These are phyloP conservation scores for Periophthalmodon schlosseri DNA, from an alignment of 2,113 vertebrate genomes.

Conservation along the genomic window DNA sequence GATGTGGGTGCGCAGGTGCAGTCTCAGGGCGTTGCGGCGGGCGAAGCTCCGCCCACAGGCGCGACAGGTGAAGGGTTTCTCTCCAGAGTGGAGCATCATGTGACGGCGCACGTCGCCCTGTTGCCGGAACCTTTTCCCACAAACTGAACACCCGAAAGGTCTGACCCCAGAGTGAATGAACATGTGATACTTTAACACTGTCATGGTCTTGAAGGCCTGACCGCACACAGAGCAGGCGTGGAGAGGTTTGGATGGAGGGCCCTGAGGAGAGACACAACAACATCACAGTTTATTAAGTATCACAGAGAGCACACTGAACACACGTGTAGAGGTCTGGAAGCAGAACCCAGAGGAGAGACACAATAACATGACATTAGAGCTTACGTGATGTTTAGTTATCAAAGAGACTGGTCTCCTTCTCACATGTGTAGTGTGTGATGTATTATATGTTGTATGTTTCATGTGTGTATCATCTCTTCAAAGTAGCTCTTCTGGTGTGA, in stretches of 20 bases:
- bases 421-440: too few relatives aligned
- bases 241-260: neutral
- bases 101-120: neutral
- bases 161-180: neutral
- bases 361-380: too few relatives aligned
- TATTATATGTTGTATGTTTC: too few relatives aligned
- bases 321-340: neutral
- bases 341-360: neutral
- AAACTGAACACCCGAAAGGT: neutral
- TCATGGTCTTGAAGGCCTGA: neutral
- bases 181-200: slow-evolving; percentile 3
- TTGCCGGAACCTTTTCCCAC: neutral
- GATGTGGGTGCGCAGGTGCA: slow-evolving; percentile 1
- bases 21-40: neutral
- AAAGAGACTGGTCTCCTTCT: too few relatives aligned
- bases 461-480: too few relatives aligned
- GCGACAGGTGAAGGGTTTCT: neutral
- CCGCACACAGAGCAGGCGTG: neutral
- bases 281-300: too few relatives aligned
- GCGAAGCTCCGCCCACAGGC: neutral
- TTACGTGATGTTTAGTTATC: too few relatives aligned
- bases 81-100: slow-evolving; percentile 1
- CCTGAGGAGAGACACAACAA: neutral
- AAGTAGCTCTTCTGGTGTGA: too few relatives aligned
- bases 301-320: neutral